Conservation (phyloP, 2,113 vertebrate species). For the Isurus oxyrinchus region DNA sequence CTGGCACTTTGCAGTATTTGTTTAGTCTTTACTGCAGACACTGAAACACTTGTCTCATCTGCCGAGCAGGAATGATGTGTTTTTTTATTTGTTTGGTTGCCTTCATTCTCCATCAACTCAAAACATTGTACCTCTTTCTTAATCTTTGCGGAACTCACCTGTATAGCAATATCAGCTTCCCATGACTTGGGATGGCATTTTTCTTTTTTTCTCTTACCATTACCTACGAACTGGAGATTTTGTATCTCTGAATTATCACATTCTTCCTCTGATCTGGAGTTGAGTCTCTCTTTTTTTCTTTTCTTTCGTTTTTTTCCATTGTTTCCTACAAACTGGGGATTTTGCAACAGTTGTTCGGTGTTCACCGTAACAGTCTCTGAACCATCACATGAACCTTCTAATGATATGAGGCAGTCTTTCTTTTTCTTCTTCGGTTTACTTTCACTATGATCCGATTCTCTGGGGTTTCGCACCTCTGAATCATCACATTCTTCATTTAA, state of each 20-base stretch:
- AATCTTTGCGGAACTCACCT: neutral
- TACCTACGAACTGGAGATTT: neutral
- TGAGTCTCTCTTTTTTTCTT: slow-evolving; percentile 38
- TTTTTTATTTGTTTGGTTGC: neutral
- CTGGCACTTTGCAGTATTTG: neutral
- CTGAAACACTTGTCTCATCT: neutral
- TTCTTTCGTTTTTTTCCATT: slow-evolving; percentile 37
- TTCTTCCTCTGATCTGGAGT: neutral
- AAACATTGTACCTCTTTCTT: rapidly evolving
- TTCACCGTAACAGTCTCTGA: neutral
- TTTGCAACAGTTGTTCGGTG: neutral
- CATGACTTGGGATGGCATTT: neutral
- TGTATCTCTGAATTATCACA: neutral
- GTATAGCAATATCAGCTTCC: neutral
- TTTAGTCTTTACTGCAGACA: neutral
- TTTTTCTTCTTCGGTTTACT: slow-evolving; percentile 27
- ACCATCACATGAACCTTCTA: neutral
- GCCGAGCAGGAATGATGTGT: neutral
- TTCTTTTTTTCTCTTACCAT: slow-evolving; percentile 32
- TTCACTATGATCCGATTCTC: slow-evolving; percentile 45
- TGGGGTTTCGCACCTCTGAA: neutral
- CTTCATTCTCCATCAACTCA: neutral
- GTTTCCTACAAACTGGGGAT: rapidly evolving
- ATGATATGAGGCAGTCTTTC: neutral
- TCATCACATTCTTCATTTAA: neutral